Evolutionary conservation across 2,113 vertebrate species (phyloP), one percentile per base, ranked within the genome.

Genomic region (Sinocyclocheilus anophthalmus): DNA sequence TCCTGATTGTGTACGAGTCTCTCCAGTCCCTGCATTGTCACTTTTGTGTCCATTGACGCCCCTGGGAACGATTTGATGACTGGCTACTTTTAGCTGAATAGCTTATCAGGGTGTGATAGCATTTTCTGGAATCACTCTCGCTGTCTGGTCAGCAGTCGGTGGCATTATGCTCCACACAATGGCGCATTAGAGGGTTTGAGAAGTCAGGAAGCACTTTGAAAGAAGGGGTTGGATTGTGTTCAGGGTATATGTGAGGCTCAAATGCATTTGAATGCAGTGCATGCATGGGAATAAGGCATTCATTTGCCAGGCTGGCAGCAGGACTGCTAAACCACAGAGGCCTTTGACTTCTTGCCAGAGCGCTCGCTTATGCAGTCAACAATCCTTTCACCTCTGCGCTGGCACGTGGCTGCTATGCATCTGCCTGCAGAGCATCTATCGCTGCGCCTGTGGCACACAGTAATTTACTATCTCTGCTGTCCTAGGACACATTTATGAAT

Each of bases 301-400:
- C 87, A 90, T 90, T 93, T 90, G 83, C 88, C 89, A 91, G 88
- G 87, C 92, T 93, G 93, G 91, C 92, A 90, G 89, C 84, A 42
- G 33, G 88, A 90, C 93, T 85, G 83, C 84, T 81, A 90, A 92
- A 87, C 89, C 89, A 88, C 89, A 86, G 86, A 85, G 88, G 80
- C 80, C 91, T 91, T 72, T 92, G 91, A 91, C 90, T 92, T 85
- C 88, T 80, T 92, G 93, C 92, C 92, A 92, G 67, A 22, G 24
- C 18, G 18, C 45, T 88, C 88, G 45, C 92, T 93, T 89, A 92
- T 92, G 87, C 90, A 91, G 89, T 93, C 91, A 90, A 89, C 92
- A 92, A 91, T 92, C 86, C 91, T 91, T 91, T 93, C 92, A 93
- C 93, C 93, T 94, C 92, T 93, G 92, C 91, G 88, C 91, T 83